Evolutionary conservation across 2,797 vertebrate genomes (phyloP).

Genomic region (Zenarchopterus dispar): DNA sequence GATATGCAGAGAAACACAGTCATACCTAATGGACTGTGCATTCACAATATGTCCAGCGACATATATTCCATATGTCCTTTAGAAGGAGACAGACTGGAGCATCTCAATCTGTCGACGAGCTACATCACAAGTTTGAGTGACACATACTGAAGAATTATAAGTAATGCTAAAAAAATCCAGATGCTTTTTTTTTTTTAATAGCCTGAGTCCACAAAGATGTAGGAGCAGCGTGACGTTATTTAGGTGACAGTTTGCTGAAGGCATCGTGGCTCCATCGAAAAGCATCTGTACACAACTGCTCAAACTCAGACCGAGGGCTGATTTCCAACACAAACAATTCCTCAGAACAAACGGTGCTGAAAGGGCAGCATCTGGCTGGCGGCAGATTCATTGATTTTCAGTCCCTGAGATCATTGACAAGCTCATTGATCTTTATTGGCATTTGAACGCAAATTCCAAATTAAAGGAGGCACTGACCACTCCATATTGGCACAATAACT

Average conservation of each 20-base stretch:
- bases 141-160: constrained; percentile 9
- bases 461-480: not conserved
- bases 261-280: constrained; percentile 32
- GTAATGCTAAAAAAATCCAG: constrained; percentile 6
- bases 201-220: constrained; percentile 10
- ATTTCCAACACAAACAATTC: constrained; percentile 29
- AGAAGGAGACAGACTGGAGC: constrained; percentile 35
- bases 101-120: constrained; percentile 46
- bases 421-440: constrained; percentile 29
- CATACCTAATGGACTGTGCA: constrained; percentile 51
- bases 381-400: constrained; percentile 12
- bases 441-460: constrained; percentile 26
- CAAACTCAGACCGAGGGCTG: constrained; percentile 2
- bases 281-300: constrained; percentile 51
- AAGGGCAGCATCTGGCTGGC: constrained; percentile 1
- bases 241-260: constrained; percentile 47
- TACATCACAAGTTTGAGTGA: constrained; percentile 3
- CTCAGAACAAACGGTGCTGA: constrained; percentile 9
- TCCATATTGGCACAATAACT: not conserved
- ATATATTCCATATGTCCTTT: constrained; percentile 52
- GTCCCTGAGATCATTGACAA: constrained; percentile 15
- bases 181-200: constrained; percentile 18
- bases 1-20: constrained; percentile 37
- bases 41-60: constrained; percentile 54
- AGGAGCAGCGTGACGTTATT: constrained; percentile 37